Evolutionary conservation across 2,888 invertebrate species (phyloP).

Genomic region (Pandemis cinnamomeana): DNA sequence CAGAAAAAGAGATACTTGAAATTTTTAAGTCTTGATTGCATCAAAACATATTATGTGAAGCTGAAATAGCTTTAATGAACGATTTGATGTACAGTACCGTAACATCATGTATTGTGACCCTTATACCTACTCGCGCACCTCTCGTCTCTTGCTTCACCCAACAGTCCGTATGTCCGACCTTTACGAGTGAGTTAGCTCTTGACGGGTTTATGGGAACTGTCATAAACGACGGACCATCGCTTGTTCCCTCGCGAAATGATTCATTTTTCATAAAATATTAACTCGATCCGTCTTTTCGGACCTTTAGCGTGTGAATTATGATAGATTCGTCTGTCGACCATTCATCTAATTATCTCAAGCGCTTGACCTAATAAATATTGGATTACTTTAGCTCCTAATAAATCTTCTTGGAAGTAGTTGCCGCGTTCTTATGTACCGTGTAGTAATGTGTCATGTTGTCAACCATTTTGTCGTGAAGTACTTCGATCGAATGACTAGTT

Average conservation of each 20-base stretch:
- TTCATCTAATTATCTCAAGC: background rate
- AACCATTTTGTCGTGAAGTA: background rate
- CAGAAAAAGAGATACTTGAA: too few relatives aligned
- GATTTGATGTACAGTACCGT: too few relatives aligned
- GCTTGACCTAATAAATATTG: slow-evolving; percentile 11
- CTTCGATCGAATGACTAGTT: background rate
- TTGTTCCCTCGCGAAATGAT: slow-evolving; percentile 25
- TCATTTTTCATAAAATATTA: slow-evolving; percentile 39
- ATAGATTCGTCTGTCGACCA: slow-evolving; percentile 12
- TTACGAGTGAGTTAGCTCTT: slow-evolving; percentile 64
- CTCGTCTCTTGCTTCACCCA: slow-evolving; percentile 3
- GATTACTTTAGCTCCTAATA: background rate
- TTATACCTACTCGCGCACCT: background rate
- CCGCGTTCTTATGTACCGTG: background rate
- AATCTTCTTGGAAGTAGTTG: background rate
- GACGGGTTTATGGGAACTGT: slow-evolving; percentile 68
- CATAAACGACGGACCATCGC: slow-evolving; percentile 52
- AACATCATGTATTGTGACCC: background rate
- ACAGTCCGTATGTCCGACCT: slow-evolving; percentile 54
- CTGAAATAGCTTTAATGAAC: too few relatives aligned
- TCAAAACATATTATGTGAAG: too few relatives aligned
- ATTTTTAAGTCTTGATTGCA: too few relatives aligned
- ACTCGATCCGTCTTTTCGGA: slow-evolving; percentile 33
- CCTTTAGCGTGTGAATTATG: slow-evolving; percentile 12
- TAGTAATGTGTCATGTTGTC: background rate